Base-by-base conservation (phyloP, 1,140 invertebrate genomes). In the Popillia japonica region DNA sequence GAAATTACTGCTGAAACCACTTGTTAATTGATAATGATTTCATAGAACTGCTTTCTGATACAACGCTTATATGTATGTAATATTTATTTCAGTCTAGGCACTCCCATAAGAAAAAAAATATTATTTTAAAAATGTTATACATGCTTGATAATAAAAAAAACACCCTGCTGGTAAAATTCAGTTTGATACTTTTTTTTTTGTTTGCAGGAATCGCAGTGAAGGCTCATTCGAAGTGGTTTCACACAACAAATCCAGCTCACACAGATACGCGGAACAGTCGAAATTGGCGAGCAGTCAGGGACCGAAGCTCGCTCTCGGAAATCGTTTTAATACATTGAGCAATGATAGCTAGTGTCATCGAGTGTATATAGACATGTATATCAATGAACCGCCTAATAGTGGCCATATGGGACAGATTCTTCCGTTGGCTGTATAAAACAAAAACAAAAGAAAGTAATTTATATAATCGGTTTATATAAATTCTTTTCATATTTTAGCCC, bases 151-250 rank as follows among this genome's bases (percentile, higher is more conserved):
- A n/a, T n/a, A n/a, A n/a, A n/a, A n/a, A n/a, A n/a, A n/a, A n/a
- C n/a, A n/a, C n/a, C n/a, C n/a, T 34, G 27, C 27, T 4, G 27
- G 1, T 34, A 34, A 34, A 34, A 34, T 34, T 34, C 27, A 34
- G 10, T n/a, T 42, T 42, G 55, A 34, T 23, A 48, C 17, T 72
- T 77, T 68, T 77, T n/a, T 68, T 77, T 7, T 72, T 78, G 22
- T 20, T 78, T 86, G 14, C 80, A 91, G 90, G 82, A 88, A 85
- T 84, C 87, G 87, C 78, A 90, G 89, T 73, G 90, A 91, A 84
- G 90, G 89, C 17, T 85, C 82, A 3, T 92, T 92, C 80, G 90
- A 92, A 80, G 88, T 91, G 81, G 90, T 91, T 27, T 89, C 90
- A 78, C 89, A 88, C 75, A 83, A 79, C 77, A 82, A 83, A 72